Conservation (phyloP, 2,888 invertebrate species). For the Philonicus albiceps region DNA sequence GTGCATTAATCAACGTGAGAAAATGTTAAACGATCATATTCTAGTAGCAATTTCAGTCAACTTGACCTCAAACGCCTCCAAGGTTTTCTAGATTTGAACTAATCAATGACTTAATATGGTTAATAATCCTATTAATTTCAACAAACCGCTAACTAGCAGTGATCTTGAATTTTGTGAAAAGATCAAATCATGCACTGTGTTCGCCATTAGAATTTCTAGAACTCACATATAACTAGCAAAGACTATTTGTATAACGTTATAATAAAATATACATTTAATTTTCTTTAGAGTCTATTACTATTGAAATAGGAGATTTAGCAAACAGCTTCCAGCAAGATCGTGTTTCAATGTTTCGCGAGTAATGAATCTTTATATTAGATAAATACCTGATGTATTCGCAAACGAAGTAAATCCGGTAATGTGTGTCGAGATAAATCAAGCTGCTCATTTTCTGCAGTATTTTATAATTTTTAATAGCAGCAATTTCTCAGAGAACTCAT, state of each 20-base stretch:
- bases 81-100: background rate
- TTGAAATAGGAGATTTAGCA: background rate
- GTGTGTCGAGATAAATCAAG: background rate
- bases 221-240: background rate
- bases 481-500: background rate
- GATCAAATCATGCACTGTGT: background rate
- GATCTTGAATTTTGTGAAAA: background rate
- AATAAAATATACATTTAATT: background rate
- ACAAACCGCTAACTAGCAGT: background rate
- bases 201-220: background rate
- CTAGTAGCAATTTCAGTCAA: background rate
- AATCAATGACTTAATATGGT: background rate
- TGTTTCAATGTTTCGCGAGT: background rate
- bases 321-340: background rate
- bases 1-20: background rate
- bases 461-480: background rate
- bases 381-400: background rate
- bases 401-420: background rate
- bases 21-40: background rate
- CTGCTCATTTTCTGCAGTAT: background rate
- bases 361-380: background rate
- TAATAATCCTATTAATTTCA: background rate
- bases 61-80: background rate
- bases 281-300: background rate
- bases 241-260: background rate